Percentiles rank a stretch among this genome's conserved stretches.
Evolutionary conservation across 2,888 invertebrate species (phyloP).

Genomic region (Mesoligia furuncula): DNA sequence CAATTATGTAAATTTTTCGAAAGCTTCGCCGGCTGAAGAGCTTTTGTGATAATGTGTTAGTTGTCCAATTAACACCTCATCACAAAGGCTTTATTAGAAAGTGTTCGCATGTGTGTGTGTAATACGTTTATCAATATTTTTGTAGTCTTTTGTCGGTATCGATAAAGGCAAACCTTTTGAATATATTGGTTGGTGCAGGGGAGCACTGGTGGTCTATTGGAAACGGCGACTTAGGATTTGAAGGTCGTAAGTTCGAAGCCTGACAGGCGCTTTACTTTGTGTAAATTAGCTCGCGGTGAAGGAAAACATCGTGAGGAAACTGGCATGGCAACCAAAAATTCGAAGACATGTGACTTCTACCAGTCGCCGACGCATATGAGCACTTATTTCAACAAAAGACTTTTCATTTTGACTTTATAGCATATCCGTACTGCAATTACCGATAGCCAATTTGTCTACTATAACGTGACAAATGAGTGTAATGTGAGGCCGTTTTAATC

Average conservation of each 20-base stretch:
- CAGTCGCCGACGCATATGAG: background rate
- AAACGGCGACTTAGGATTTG: too few relatives aligned
- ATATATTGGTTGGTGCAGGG: background rate
- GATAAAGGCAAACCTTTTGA: background rate
- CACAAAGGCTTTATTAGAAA: constrained; percentile 41
- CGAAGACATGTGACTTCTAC: too few relatives aligned
- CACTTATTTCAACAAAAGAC: background rate
- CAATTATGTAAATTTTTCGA: constrained; percentile 51
- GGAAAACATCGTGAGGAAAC: too few relatives aligned
- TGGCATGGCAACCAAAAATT: too few relatives aligned
- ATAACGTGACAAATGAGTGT: background rate
- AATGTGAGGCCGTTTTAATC: background rate
- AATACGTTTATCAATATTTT: constrained; percentile 8
- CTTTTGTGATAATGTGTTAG: constrained; percentile 8
- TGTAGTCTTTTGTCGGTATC: constrained; percentile 4
- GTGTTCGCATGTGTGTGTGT: background rate
- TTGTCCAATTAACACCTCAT: constrained; percentile 42
- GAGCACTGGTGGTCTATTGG: too few relatives aligned
- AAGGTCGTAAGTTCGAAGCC: too few relatives aligned
- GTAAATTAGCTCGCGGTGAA: too few relatives aligned
- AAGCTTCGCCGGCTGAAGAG: constrained; percentile 28
- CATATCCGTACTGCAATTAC: background rate
- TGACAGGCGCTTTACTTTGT: too few relatives aligned
- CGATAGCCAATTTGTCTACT: background rate
- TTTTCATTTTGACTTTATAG: background rate